A percentile compares a stretch with the other conserved stretches of the same genome.
These are phyloP conservation scores for Arctocebus calabarensis DNA, from an alignment of 2,797 vertebrate genomes.

Conservation along the genomic window DNA sequence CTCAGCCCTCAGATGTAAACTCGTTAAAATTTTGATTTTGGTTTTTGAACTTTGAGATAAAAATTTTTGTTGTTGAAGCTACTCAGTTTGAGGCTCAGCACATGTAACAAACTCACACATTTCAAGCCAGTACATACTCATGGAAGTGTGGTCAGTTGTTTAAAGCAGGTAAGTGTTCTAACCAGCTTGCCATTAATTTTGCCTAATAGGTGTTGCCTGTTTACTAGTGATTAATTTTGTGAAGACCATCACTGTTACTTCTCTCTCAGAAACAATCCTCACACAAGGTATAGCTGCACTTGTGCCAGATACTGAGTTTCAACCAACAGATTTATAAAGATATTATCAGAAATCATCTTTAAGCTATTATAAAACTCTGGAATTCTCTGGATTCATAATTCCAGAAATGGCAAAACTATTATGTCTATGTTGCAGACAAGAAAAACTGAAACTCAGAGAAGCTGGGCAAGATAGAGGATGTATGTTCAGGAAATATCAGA, in stretches of 20 bases:
- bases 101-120: not conserved
- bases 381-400: not conserved
- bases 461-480: not conserved
- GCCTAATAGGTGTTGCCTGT: not conserved
- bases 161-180: not conserved
- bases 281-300: not conserved
- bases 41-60: not conserved
- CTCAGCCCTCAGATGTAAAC: not conserved
- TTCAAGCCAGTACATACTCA: not conserved
- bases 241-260: not conserved
- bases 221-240: not conserved
- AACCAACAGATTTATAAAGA: not conserved
- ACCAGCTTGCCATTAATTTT: not conserved
- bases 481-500: not conserved
- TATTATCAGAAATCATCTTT: not conserved
- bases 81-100: not conserved
- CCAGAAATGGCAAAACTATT: not conserved
- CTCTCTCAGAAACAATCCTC: not conserved
- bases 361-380: not conserved
- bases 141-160: not conserved
- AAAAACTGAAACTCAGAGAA: not conserved
- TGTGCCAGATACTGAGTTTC: not conserved
- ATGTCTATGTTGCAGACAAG: not conserved
- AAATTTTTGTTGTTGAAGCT: not conserved
- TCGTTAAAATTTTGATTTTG: not conserved